These are phyloP conservation scores for Trichechus manatus DNA, from an alignment of 2,113 vertebrate genomes.

Conservation along the genomic window DNA sequence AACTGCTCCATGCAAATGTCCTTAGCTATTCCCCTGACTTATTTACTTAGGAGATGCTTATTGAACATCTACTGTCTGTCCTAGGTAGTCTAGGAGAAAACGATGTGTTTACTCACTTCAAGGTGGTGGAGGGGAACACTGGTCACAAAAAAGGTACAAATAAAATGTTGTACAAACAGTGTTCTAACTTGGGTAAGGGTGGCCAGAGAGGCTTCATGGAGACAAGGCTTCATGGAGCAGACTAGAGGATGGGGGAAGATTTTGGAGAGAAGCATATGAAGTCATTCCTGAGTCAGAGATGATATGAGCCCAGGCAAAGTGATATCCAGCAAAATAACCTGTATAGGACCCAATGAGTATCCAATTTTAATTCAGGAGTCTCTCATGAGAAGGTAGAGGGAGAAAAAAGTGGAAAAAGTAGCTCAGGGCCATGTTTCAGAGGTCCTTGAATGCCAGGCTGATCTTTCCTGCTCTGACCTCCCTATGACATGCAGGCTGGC, in stretches of 20 bases:
- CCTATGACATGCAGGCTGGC: rapidly evolving
- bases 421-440: background rate
- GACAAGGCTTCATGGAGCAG: background rate
- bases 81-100: background rate
- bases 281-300: background rate
- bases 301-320: background rate
- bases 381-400: background rate
- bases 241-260: background rate
- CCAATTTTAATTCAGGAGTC: background rate
- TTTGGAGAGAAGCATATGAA: background rate
- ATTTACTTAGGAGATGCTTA: background rate
- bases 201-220: background rate
- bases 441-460: background rate
- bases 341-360: too few relatives aligned
- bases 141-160: background rate
- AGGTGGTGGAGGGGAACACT: background rate
- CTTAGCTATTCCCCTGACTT: background rate
- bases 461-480: background rate
- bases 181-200: background rate
- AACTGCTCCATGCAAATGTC: background rate
- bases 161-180: background rate
- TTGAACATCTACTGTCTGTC: background rate
- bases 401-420: background rate
- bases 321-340: background rate
- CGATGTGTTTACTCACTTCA: background rate